Evolutionary conservation across 2,888 invertebrate species (phyloP).

Genomic region (Nipponacmea schrenckii): DNA sequence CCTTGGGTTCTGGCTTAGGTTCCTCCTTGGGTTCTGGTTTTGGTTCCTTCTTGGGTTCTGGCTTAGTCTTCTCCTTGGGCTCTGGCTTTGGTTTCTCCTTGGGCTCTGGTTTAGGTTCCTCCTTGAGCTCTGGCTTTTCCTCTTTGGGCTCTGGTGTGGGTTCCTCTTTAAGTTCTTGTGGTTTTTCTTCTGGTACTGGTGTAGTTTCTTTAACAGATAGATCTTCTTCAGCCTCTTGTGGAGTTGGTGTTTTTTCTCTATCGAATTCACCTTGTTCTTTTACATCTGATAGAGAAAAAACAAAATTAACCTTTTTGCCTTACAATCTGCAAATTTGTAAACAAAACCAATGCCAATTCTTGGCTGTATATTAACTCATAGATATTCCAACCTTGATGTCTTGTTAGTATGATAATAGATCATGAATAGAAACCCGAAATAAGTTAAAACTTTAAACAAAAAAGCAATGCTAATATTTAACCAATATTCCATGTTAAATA

Average conservation of each 20-base stretch:
- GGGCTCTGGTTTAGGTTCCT: neutral
- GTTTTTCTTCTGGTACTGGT: conserved; percentile 15
- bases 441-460: too few relatives aligned
- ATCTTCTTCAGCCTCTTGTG: neutral
- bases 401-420: too few relatives aligned
- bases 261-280: conserved; percentile 4
- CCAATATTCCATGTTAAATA: too few relatives aligned
- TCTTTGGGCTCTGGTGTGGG: neutral
- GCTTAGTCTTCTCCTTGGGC: conserved; percentile 6
- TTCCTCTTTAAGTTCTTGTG: conserved; percentile 2
- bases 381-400: too few relatives aligned
- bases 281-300: neutral
- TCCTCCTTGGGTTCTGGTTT: conserved; percentile 10
- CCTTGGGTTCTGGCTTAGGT: neutral
- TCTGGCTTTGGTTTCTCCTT: conserved; percentile 8
- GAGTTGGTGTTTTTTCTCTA: conserved; percentile 7
- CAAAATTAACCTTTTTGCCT: too few relatives aligned
- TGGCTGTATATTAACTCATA: too few relatives aligned
- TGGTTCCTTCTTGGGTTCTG: neutral
- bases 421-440: too few relatives aligned
- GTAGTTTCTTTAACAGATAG: conserved; percentile 3
- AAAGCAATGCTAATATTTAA: too few relatives aligned
- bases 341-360: too few relatives aligned
- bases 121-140: conserved; percentile 3
- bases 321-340: too few relatives aligned